phyloP scores from a whole-genome alignment of 2,797 vertebrate genomes.

The Poeciliopsis turneri region DNA sequence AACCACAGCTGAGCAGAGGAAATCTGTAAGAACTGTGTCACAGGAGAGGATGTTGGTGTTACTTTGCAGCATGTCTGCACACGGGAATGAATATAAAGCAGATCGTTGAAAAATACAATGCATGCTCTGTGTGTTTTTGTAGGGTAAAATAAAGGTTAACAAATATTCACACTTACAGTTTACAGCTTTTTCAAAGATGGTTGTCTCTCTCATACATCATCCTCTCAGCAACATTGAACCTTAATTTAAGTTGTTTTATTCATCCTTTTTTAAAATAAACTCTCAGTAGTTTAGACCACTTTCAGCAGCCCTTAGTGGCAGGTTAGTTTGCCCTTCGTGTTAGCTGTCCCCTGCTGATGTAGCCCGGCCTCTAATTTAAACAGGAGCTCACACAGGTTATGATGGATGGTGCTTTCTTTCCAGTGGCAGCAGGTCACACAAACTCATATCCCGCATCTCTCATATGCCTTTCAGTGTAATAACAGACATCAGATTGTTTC shows the following conservation, averaged over 20 bases:
- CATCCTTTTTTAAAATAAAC: conserved; percentile 31
- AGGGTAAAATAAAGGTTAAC: conserved; percentile 19
- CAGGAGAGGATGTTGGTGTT: neutral
- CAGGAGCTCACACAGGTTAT: conserved; percentile 49
- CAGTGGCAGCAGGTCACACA: conserved; percentile 58
- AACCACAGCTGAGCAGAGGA: neutral
- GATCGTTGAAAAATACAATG: conserved; percentile 14
- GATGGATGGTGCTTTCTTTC: conserved; percentile 67
- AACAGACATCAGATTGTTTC: conserved; percentile 51
- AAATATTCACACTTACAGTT: conserved; percentile 36
- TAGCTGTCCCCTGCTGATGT: conserved; percentile 36
- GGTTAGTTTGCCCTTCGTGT: conserved; percentile 54
- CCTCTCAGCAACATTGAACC: conserved; percentile 11
- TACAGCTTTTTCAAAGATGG: conserved; percentile 16
- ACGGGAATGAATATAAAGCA: conserved; percentile 19
- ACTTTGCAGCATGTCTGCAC: neutral
- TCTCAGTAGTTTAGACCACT: conserved; percentile 17
- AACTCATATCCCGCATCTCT: conserved; percentile 56
- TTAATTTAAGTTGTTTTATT: conserved; percentile 31
- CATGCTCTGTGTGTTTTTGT: neutral
- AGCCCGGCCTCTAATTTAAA: conserved; percentile 43
- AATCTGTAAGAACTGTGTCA: neutral
- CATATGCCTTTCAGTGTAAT: conserved; percentile 38
- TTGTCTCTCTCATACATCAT: conserved; percentile 37
- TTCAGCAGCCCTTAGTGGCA: conserved; percentile 25